phyloP scores from a whole-genome alignment of 92 coral and sea anemone genomes.

The Anthopleura xanthogrammica region DNA sequence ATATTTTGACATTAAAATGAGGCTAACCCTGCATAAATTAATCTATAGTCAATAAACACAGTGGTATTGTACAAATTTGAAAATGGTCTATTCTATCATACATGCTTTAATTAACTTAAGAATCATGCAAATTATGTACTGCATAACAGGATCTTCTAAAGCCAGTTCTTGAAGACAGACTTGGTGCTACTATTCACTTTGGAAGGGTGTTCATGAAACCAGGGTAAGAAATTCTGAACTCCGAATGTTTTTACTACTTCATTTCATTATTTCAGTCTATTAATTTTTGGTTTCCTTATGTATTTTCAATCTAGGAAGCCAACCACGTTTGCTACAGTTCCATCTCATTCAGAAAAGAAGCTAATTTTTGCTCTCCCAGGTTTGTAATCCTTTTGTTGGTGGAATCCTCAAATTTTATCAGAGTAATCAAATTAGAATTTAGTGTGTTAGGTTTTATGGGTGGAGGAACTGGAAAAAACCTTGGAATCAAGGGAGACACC shows the following conservation, averaged over 20 bases:
- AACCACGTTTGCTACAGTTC: slow-evolving; percentile 86
- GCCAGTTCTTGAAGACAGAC: slow-evolving; percentile 78
- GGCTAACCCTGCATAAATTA: too few relatives aligned
- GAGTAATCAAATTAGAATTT: too few relatives aligned
- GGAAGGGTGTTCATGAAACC: slow-evolving; percentile 99
- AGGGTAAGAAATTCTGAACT: slow-evolving; percentile 44
- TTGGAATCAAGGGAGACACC: too few relatives aligned
- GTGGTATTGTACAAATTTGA: too few relatives aligned
- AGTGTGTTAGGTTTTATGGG: too few relatives aligned
- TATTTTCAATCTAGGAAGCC: slow-evolving; percentile 60
- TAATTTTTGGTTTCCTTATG: neutral
- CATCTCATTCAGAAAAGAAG: slow-evolving; percentile 48
- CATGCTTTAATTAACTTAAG: too few relatives aligned
- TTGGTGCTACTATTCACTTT: slow-evolving; percentile 88
- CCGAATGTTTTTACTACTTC: neutral
- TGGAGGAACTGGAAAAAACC: too few relatives aligned
- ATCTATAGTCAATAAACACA: too few relatives aligned
- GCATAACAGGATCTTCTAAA: slow-evolving; percentile 71
- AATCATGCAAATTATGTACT: neutral
- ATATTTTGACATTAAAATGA: too few relatives aligned
- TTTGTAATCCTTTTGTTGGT: slow-evolving; percentile 8
- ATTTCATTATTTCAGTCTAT: neutral
- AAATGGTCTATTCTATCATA: too few relatives aligned
- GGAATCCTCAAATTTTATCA: neutral
- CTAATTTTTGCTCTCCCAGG: slow-evolving; percentile 92